Base-by-base conservation (phyloP, 2,888 invertebrate genomes). In the Torymus tubicola region DNA sequence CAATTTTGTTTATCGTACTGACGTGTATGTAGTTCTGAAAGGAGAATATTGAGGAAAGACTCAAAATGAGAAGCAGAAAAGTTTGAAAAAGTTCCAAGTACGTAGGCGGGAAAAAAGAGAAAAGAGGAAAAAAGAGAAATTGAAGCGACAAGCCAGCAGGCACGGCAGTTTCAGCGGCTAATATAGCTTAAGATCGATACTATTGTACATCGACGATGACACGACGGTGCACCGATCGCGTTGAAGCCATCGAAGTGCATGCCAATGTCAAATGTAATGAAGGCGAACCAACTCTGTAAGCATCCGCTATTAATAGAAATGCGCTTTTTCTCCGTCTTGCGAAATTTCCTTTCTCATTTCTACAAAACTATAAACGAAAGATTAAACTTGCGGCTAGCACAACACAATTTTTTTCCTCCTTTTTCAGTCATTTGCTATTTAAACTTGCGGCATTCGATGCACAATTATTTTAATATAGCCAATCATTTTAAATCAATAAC, bases 231-330 rank as follows among this genome's bases (percentile, higher is more conserved):
- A 64, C 64, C 55, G 24, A 78, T 65, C 69, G 77, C 57, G 61
- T 70, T 18, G 52, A 63, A 57, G 55, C 61, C 10, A 61, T 72
- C 72, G 53, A 53, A n/a, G 53, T 31, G 50, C 58, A 65, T 71
- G 71, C 71, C 78, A 78, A 78, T 78, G 78, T 78, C 78, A 71
- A 78, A 78, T 53, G 71, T 64, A 77, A 77, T 77, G 57, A 64
- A 77, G 70, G 68, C 58, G 68, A 21, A 11, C 24, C 65, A 10
- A 42, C 53, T 31, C 50, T 52, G 53, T 52, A 12, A 61, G 18
- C 53, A n/a, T 11, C 16, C 53, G 53, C 71, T 60, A 60, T 71
- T 61, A 60, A 60, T 69, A 69, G 68, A 55, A 31, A 21, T 60
- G 5, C 42, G n/a, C 14, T 70, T 70, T 57, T 57, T 57, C 31